These are phyloP conservation scores for Apis laboriosa DNA, from an alignment of 1,140 invertebrate species.

Conservation along the genomic window DNA sequence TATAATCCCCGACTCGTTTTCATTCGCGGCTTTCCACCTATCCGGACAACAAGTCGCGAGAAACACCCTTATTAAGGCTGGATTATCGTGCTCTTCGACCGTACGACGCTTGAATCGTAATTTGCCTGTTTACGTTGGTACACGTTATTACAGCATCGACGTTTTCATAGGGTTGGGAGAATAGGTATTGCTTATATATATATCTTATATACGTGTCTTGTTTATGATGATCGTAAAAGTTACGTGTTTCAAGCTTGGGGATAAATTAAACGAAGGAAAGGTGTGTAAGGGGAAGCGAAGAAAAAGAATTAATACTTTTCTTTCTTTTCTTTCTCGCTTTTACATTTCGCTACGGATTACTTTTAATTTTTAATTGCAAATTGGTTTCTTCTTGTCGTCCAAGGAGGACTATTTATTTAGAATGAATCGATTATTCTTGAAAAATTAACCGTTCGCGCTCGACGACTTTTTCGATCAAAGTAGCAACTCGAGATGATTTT, in stretches of 20 bases:
- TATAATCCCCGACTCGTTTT: slow-evolving; percentile 40
- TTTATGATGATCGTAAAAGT: neutral
- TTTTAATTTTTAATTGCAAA: too few species aligned
- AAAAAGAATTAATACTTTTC: neutral
- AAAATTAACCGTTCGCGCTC: too few species aligned
- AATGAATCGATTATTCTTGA: too few species aligned
- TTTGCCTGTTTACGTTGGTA: neutral
- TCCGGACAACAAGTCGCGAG: neutral
- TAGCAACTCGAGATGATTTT: too few species aligned
- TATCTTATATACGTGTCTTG: too few species aligned
- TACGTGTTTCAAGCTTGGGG: too few species aligned
- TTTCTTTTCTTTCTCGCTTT: neutral
- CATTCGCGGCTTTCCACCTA: slow-evolving; percentile 15
- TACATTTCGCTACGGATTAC: too few species aligned
- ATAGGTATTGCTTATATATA: too few species aligned
- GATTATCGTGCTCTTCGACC: neutral
- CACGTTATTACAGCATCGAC: neutral
- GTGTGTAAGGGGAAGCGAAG: neutral
- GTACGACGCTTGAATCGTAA: neutral
- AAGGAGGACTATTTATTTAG: too few species aligned
- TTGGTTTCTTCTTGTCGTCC: too few species aligned
- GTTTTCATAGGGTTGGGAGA: neutral
- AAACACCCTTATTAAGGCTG: slow-evolving; percentile 16
- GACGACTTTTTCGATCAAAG: too few species aligned
- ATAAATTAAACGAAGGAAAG: neutral